Evolutionary conservation across 64 coral and sea anemone species (phyloP), one percentile per base, ranked within the genome.

Genomic region (Porites australiensis): DNA sequence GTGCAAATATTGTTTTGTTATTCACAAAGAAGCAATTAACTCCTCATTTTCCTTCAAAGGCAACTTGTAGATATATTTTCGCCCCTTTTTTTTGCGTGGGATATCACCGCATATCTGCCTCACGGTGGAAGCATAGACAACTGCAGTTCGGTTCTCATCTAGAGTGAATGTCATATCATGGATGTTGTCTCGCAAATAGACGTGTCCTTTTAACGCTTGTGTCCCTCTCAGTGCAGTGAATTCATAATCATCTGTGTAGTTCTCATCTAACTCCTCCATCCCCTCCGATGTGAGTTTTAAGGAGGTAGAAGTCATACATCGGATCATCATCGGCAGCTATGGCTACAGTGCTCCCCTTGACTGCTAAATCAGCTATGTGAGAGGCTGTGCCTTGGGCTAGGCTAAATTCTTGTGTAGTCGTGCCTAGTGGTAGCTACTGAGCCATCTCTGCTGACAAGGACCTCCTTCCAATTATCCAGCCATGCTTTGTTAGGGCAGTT

Each of bases 101-200:
- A 91, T n/a, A 82, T 88, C 89, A 13, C 89, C 14, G 46, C 89
- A 92, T 74, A 95, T 95, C 63, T 88, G 93, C 37, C 59, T 66
- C 9, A 95, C 85, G 88, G 89, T 92, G 84, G 76, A 89, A 83
- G 86, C 94, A 83, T 89, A 92, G 15, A 88, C 84, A 87, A 82
- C 77, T 22, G 90, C 94, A 18, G 59, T 74, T 64, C 37, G 49
- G 8, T 92, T 88, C 27, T 15, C 49, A 89, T 96, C 70, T 6
- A 92, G 77, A 54, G 89, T 89, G 51, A 92, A 92, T n/a, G 85
- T 95, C 82, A 92, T 95, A 59, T 92, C 89, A 65, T 92, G 89
- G 67, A 83, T 91, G 89, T 92, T 92, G 22, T 88, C 89, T 44
- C 68, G 88, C 14, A 92, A 57, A 68, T 59, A 92, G 27, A 88